A percentile compares a stretch with the other conserved stretches of the same genome.
Evolutionary conservation across 2,888 invertebrate species (phyloP).

Genomic region (Acleris sparsana): DNA sequence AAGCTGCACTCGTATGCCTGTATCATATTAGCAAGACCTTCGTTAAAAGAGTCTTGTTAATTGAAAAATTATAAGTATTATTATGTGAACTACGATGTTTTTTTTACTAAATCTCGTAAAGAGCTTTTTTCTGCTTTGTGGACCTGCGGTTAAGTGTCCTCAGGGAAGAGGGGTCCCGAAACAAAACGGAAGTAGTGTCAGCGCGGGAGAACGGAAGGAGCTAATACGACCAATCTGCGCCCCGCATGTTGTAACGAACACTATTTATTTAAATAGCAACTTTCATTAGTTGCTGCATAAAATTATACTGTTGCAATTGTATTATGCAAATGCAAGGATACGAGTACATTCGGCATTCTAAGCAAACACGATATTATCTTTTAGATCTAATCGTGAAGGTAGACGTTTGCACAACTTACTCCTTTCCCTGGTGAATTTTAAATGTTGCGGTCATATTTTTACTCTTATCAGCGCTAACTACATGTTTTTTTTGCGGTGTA

Average conservation of each 20-base stretch:
- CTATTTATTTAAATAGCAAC: constrained; percentile 16
- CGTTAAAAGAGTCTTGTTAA: too few species aligned
- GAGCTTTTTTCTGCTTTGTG: too few species aligned
- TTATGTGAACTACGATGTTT: too few species aligned
- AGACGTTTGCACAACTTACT: constrained; percentile 16
- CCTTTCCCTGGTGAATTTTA: constrained; percentile 15
- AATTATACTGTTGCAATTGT: constrained; percentile 20
- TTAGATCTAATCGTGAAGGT: constrained; percentile 18
- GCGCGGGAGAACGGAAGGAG: constrained; percentile 13
- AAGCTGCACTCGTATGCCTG: too few species aligned
- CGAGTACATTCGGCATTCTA: constrained; percentile 12
- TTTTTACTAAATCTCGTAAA: too few species aligned
- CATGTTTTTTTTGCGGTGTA: neutral
- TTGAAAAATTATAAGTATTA: too few species aligned
- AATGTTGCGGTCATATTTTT: constrained; percentile 12
- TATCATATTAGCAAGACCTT: too few species aligned
- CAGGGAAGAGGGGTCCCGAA: constrained; percentile 12
- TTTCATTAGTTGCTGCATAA: constrained; percentile 17
- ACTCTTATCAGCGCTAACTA: constrained; percentile 3
- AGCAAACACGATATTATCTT: constrained; percentile 15
- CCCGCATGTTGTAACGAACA: neutral
- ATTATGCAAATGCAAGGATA: constrained; percentile 22
- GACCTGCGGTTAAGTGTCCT: too few species aligned
- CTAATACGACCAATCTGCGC: constrained; percentile 10
- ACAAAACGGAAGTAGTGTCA: constrained; percentile 9